Percentiles rank a stretch among this genome's conserved stretches.
phyloP scores from a whole-genome alignment of 2,888 invertebrate species.

The Lobophora halterata region DNA sequence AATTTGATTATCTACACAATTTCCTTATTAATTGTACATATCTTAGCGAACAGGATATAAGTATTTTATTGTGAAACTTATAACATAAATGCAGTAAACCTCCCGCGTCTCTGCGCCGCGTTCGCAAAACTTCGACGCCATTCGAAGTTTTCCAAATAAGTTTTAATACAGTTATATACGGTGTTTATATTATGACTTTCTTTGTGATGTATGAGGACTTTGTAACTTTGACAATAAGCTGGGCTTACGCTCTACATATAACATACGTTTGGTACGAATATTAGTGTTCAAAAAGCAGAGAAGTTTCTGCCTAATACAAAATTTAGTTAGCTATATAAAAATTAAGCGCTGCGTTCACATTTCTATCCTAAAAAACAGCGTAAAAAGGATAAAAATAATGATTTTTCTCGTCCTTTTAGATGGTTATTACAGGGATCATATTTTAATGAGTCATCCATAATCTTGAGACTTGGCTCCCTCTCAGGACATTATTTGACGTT shows the following conservation, averaged over 20 bases:
- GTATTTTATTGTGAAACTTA: constrained; percentile 22
- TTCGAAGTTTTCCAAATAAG: constrained; percentile 28
- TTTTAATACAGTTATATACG: constrained; percentile 33
- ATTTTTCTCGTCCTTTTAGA: no score
- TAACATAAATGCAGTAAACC: constrained; percentile 24
- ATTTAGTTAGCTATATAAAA: no score
- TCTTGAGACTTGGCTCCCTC: constrained; percentile 6
- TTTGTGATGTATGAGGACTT: constrained; percentile 24
- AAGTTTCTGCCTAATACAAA: no score
- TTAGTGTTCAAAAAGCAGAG: constrained; percentile 12
- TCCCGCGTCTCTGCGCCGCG: constrained; percentile 18
- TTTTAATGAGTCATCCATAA: no score
- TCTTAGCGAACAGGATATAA: constrained; percentile 9
- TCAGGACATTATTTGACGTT: constrained; percentile 15
- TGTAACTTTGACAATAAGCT: constrained; percentile 21
- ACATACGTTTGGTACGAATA: constrained; percentile 12
- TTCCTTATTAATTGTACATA: constrained; percentile 7
- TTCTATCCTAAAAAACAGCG: no score
- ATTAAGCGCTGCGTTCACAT: no score
- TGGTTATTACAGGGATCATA: no score
- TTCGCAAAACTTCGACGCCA: constrained; percentile 19
- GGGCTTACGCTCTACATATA: constrained; percentile 14
- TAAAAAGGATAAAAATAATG: no score
- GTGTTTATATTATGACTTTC: constrained; percentile 26
- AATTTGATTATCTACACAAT: constrained; percentile 1